phyloP scores from a whole-genome alignment of 2,888 invertebrate genomes.

The Tinea pellionella region DNA sequence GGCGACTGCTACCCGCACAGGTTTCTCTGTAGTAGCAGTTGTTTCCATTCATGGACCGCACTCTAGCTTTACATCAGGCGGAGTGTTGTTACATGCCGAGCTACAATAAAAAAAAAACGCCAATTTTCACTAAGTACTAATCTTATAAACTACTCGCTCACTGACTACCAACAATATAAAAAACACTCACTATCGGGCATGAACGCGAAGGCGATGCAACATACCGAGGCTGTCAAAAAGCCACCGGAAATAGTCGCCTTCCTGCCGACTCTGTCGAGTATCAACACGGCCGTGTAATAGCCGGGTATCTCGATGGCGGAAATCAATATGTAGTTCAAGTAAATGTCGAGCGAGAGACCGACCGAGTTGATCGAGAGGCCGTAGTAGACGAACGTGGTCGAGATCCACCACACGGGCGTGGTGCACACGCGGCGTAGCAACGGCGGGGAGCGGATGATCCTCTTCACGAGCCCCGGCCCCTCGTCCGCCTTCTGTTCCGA shows the following conservation, averaged over 20 bases:
- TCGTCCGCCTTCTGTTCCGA: neutral
- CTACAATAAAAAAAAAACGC: too few species aligned
- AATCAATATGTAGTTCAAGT: conserved; percentile 77
- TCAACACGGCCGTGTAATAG: conserved; percentile 69
- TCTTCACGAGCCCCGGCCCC: conserved; percentile 18
- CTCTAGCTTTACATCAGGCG: too few species aligned
- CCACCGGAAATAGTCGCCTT: conserved; percentile 69
- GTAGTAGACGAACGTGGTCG: conserved; percentile 82
- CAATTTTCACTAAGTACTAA: too few species aligned
- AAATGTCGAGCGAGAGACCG: conserved; percentile 77
- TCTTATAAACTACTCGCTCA: too few species aligned
- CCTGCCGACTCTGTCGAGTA: conserved; percentile 73
- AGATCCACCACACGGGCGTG: conserved; percentile 82
- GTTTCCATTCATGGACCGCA: too few species aligned
- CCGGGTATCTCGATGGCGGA: conserved; percentile 78
- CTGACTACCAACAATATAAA: too few species aligned
- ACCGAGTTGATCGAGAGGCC: conserved; percentile 83
- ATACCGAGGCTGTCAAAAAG: conserved; percentile 69
- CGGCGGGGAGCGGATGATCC: conserved; percentile 57
- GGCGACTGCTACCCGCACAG: too few species aligned
- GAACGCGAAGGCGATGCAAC: conserved; percentile 47
- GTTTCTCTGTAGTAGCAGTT: too few species aligned
- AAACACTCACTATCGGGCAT: conserved; percentile 67
- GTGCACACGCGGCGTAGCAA: conserved; percentile 69
- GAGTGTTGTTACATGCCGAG: too few species aligned